Conservation (phyloP, 1,140 invertebrate species). For the Paramacrobiotus metropolitanus region DNA sequence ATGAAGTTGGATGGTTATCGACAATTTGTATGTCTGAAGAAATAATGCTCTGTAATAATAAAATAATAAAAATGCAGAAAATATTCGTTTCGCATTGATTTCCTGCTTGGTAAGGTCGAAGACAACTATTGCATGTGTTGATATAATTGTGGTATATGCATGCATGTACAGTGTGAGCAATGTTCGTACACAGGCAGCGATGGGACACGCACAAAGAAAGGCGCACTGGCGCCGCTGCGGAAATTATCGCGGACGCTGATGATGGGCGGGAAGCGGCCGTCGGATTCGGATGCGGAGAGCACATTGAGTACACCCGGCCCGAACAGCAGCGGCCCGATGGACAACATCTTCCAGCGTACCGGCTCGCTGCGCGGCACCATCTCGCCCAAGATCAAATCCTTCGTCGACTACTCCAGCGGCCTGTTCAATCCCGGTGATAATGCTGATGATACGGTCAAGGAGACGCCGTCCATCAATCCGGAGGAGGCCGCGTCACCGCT, state of each 20-base stretch:
- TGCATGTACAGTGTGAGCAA: too few species aligned
- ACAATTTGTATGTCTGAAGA: too few species aligned
- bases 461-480: conserved; percentile 5
- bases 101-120: too few species aligned
- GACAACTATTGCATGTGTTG: too few species aligned
- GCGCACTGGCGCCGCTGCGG: neutral
- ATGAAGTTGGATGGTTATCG: too few species aligned
- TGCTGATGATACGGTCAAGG: conserved; percentile 14
- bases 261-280: neutral
- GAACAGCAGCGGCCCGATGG: too few species aligned
- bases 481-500: neutral
- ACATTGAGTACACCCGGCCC: too few species aligned
- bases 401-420: conserved; percentile 26
- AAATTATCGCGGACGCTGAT: neutral
- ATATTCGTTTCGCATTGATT: too few species aligned
- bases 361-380: neutral
- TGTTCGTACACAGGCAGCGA: neutral
- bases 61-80: too few species aligned
- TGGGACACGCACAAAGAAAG: neutral
- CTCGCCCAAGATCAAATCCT: conserved; percentile 16
- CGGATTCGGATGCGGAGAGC: too few species aligned
- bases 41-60: too few species aligned
- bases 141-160: too few species aligned
- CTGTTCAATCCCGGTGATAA: conserved; percentile 20
- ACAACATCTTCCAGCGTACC: neutral